Percentiles rank a stretch among this genome's conserved stretches.
phyloP scores from a whole-genome alignment of 2,888 invertebrate species.

The Netelia melanura region DNA sequence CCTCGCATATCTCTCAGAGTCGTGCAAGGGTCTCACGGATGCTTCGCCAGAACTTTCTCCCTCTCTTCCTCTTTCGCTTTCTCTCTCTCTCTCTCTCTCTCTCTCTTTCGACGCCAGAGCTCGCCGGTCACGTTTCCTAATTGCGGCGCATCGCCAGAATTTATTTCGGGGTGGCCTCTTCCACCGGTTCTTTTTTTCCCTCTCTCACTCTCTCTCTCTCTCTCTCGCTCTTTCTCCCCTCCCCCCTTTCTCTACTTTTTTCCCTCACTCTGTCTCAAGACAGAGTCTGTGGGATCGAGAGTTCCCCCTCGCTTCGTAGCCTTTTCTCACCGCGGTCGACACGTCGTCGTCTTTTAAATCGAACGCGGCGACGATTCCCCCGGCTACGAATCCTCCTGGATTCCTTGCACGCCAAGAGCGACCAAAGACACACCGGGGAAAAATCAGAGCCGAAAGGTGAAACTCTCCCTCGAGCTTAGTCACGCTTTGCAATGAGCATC shows the following conservation, averaged over 20 bases:
- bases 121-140: constrained; percentile 75
- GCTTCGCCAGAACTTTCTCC: not conserved
- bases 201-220: constrained; percentile 1
- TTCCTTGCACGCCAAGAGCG: constrained; percentile 37
- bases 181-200: constrained; percentile 14
- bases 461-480: constrained; percentile 74
- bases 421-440: constrained; percentile 7
- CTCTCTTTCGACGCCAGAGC: not conserved
- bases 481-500: constrained; percentile 80
- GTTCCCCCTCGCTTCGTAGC: not conserved
- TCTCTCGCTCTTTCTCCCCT: constrained; percentile 3
- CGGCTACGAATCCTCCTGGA: constrained; percentile 45
- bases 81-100: not conserved
- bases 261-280: not conserved
- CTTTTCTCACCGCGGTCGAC: constrained; percentile 17
- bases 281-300: not conserved
- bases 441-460: constrained; percentile 43
- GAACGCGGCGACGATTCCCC: constrained; percentile 20
- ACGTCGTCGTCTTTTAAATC: constrained; percentile 36
- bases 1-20: constrained; percentile 19
- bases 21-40: constrained; percentile 35
- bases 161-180: constrained; percentile 74
- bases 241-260: not conserved
- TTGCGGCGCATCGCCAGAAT: constrained; percentile 76
- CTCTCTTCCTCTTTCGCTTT: not conserved